Base-by-base conservation (phyloP, 2,888 invertebrate genomes). In the Diloba caeruleocephala region DNA sequence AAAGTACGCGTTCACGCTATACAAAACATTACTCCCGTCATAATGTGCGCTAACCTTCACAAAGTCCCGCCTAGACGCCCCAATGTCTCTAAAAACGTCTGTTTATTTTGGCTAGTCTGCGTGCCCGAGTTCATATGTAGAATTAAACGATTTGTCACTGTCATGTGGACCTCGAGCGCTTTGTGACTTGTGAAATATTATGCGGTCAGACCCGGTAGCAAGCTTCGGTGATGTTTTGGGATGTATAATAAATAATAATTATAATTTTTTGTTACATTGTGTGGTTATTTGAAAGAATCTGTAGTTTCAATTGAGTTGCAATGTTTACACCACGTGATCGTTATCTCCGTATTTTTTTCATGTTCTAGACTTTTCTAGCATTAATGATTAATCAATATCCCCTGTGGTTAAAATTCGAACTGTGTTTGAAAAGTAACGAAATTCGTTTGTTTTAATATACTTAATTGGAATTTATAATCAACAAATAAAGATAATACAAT, bases 111-210 rank as follows among this genome's bases (percentile, higher is more conserved):
- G 42, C 52, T 65, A 63, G 49, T 41, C 33, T 60, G 66, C 63
- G 61, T 66, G 53, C 38, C 49, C 33, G 44, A 50, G 52, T 69
- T 71, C 66, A 71, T 75, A 70, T 67, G 69, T 66, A 65, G 68
- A 60, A 76, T 71, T 63, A 66, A 61, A 68, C 74, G 60, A 79
- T 79, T 78, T 74, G 63, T 79, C 78, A 72, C 50, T 76, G 79
- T 74, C 79, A 61, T 50, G 42, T 13, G 61, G 56, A 68, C 65
- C 67, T 70, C 61, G 48, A 69, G 70, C 72, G 75, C 68, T 74
- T 72, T 75, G 70, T 67, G 72, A 72, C 76, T 75, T 62, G 76
- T 78, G 71, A 78, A 79, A 77, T 79, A 78, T 79, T 79, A 69
- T 72, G 76, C 68, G 70, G 72, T 63, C 64, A 66, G 58, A 65